phyloP scores from a whole-genome alignment of 2,888 invertebrate species.

The Chaitophorus viminalis region DNA sequence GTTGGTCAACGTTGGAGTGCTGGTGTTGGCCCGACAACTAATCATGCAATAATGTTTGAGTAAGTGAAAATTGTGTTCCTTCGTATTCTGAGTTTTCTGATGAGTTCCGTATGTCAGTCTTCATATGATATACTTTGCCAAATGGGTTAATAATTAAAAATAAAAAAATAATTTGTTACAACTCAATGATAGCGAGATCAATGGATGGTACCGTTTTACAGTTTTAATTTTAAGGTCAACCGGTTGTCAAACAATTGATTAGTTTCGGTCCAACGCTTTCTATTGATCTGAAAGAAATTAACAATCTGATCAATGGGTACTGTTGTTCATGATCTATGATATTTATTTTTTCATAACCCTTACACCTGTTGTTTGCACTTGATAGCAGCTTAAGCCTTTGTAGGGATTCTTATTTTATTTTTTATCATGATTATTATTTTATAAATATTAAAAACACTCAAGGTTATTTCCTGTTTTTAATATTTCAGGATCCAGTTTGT shows the following conservation, averaged over 20 bases:
- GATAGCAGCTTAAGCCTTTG: background rate
- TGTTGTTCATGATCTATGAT: background rate
- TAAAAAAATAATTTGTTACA: background rate
- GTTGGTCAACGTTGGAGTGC: background rate
- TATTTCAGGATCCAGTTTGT: constrained; percentile 53
- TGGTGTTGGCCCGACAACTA: background rate
- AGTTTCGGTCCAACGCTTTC: constrained; percentile 39
- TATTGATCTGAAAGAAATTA: constrained; percentile 30
- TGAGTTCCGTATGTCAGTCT: background rate
- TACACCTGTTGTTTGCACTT: constrained; percentile 21
- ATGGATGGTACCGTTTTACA: background rate
- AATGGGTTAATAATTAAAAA: background rate
- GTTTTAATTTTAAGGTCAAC: constrained; percentile 58
- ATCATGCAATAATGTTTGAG: constrained; percentile 33
- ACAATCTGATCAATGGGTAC: background rate
- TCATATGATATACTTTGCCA: background rate
- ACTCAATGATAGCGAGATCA: background rate
- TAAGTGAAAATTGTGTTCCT: background rate
- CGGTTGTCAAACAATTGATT: constrained; percentile 49
- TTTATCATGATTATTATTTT: background rate
- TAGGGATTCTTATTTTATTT: constrained; percentile 16
- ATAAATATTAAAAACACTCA: background rate
- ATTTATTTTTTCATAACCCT: background rate
- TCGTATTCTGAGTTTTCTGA: no score
- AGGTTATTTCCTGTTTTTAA: constrained; percentile 57